These are phyloP conservation scores for Peromyscus polionotus DNA, from an alignment of 2,113 vertebrate species.

Conservation along the genomic window DNA sequence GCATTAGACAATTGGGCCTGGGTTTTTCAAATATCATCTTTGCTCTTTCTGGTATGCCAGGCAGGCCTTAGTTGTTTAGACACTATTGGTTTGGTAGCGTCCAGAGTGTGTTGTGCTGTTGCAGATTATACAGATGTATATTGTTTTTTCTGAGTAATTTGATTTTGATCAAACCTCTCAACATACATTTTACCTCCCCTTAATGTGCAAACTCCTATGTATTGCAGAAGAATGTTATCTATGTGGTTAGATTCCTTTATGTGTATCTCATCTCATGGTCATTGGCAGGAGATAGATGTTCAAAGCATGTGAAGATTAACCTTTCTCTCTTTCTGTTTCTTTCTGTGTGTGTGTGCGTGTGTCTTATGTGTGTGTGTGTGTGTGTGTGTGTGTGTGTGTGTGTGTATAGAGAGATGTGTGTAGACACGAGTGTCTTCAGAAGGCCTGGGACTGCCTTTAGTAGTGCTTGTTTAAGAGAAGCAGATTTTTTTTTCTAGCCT, in stretches of 20 bases:
- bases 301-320: constrained; percentile 3
- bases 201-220: constrained; percentile 46
- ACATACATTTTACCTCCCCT: constrained; percentile 18
- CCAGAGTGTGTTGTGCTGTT: constrained; percentile 50
- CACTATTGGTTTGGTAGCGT: constrained; percentile 44
- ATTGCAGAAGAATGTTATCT: constrained; percentile 61
- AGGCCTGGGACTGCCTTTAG: background rate
- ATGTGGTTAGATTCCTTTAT: constrained; percentile 34
- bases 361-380: too few relatives aligned
- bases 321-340: background rate
- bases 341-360: background rate
- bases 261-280: background rate
- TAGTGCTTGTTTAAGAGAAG: constrained; percentile 33
- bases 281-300: background rate
- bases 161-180: constrained; percentile 62
- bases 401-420: too few relatives aligned
- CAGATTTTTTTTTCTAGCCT: background rate
- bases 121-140: background rate
- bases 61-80: constrained; percentile 47
- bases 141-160: constrained; percentile 65
- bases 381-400: too few relatives aligned
- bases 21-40: constrained; percentile 13
- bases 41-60: constrained; percentile 2
- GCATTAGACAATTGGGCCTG: background rate
- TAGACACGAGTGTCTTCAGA: background rate